These are phyloP conservation scores for Dicaeum eximium DNA, from an alignment of 2,113 vertebrate species.

Conservation along the genomic window DNA sequence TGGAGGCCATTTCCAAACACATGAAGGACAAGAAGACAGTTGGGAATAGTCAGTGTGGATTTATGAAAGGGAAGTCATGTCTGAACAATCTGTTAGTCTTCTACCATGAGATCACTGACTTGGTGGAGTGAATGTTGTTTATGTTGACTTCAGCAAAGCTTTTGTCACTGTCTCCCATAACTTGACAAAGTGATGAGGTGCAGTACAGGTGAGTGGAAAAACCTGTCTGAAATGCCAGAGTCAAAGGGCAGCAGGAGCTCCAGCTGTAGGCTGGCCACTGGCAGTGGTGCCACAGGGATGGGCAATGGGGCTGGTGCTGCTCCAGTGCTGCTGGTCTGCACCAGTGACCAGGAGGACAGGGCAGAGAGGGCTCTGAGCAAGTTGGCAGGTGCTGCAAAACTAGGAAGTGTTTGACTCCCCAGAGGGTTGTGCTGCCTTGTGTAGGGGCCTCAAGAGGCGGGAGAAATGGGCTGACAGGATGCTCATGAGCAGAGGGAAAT, in stretches of 20 bases:
- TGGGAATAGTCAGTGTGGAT: not conserved
- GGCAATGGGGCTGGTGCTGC: not conserved
- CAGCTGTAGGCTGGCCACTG: not conserved
- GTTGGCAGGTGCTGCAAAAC: not conserved
- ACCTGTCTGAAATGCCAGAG: not conserved
- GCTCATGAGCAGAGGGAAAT: not conserved
- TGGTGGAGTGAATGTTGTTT: not conserved
- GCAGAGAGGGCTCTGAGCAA: not conserved
- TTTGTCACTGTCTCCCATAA: not conserved
- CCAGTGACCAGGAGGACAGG: not conserved
- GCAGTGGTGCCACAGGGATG: no score
- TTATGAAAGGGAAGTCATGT: not conserved
- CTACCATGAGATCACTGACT: not conserved
- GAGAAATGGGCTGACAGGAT: not conserved
- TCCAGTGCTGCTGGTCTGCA: not conserved
- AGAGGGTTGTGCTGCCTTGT: not conserved
- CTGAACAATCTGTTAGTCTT: not conserved
- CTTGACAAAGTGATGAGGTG: not conserved
- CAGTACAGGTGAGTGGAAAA: not conserved
- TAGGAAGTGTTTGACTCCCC: not conserved
- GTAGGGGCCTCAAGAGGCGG: not conserved
- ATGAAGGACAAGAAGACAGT: not conserved
- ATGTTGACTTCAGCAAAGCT: not conserved
- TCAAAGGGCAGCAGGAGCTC: not conserved
- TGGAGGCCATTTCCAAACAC: not conserved